Conservation (phyloP, 2,888 invertebrate species). For the Limnephilus lunatus region DNA sequence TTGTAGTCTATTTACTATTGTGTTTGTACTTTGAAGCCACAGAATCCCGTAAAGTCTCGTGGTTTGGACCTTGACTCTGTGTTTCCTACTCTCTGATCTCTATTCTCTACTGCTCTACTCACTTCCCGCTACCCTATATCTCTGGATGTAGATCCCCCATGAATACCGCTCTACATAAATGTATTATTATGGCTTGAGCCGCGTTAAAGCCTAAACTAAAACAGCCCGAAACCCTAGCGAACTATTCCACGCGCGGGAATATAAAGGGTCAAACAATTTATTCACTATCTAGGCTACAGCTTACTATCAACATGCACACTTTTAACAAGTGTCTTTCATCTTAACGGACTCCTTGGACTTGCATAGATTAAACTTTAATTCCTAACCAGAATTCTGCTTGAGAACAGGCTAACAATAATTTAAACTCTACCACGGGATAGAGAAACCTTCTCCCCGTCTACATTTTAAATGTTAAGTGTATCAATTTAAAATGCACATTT, state of each 20-base stretch:
- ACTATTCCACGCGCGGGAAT: neutral
- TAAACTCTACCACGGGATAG: neutral
- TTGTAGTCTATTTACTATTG: conserved; percentile 36
- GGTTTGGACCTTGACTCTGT: conserved; percentile 45
- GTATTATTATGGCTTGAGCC: conserved; percentile 39
- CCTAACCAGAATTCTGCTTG: neutral
- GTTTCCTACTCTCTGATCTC: neutral
- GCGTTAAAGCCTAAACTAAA: conserved; percentile 30
- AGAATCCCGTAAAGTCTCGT: conserved; percentile 40
- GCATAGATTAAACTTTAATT: neutral
- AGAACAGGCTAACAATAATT: conserved; percentile 2
- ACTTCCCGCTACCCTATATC: neutral
- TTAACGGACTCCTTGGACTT: neutral
- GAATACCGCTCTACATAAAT: conserved; percentile 34
- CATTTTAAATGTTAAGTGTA: neutral
- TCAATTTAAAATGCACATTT: conserved; percentile 19
- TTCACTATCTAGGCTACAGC: neutral
- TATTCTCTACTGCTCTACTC: neutral
- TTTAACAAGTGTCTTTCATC: neutral
- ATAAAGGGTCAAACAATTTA: conserved; percentile 14
- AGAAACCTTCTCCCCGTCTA: neutral
- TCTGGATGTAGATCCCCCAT: conserved; percentile 6
- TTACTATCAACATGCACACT: neutral
- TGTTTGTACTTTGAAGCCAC: conserved; percentile 31
- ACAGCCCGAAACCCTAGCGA: neutral